phyloP scores from a whole-genome alignment of 2,888 invertebrate genomes.

The Hemistola chrysoprasaria region DNA sequence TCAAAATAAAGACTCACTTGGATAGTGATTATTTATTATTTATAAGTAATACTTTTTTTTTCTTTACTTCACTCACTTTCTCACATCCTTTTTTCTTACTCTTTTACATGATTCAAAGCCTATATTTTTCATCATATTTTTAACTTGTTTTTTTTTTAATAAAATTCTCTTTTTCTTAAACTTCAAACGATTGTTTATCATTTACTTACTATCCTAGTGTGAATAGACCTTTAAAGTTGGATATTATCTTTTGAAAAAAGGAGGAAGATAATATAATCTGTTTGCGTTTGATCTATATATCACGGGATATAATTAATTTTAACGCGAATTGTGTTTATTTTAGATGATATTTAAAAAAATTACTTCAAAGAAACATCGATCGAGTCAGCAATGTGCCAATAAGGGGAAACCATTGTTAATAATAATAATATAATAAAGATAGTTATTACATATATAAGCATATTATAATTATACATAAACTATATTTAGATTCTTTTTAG shows the following conservation, averaged over 20 bases:
- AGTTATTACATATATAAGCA: constrained; percentile 77
- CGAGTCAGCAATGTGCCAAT: constrained; percentile 74
- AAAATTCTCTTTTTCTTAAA: too few relatives aligned
- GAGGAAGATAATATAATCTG: constrained; percentile 21
- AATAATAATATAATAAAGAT: constrained; percentile 50
- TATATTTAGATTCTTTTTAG: constrained; percentile 43
- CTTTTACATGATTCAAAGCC: too few relatives aligned
- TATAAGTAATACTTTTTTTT: too few relatives aligned
- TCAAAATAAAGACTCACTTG: too few relatives aligned
- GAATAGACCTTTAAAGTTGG: constrained; percentile 5
- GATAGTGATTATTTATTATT: too few relatives aligned
- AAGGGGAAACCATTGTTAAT: constrained; percentile 63
- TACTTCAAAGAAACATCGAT: constrained; percentile 48
- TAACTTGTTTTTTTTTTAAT: too few relatives aligned
- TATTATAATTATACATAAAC: constrained; percentile 46
- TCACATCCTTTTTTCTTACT: too few relatives aligned
- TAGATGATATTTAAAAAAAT: constrained; percentile 25
- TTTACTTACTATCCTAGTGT: constrained; percentile 12
- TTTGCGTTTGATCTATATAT: constrained; percentile 73
- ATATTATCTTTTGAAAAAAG: constrained; percentile 13
- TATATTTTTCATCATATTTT: too few relatives aligned
- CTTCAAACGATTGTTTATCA: too few relatives aligned
- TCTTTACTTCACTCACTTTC: too few relatives aligned
- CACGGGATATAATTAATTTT: constrained; percentile 62
- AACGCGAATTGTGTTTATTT: constrained; percentile 42